These are phyloP conservation scores for Enteromius mattozi DNA, from an alignment of 2,797 vertebrate genomes.

Conservation along the genomic window DNA sequence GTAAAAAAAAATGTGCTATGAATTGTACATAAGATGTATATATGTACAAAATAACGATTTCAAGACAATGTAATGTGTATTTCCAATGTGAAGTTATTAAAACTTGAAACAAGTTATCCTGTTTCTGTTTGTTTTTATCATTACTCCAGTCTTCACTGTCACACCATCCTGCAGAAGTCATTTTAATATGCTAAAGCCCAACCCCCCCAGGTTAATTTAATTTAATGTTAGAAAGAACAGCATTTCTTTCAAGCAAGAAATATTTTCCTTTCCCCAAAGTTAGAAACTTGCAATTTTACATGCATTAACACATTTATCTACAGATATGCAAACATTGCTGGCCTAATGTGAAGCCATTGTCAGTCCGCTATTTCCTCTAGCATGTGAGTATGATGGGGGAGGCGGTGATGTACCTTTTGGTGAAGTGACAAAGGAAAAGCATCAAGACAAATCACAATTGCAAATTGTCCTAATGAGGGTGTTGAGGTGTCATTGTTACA, in stretches of 20 bases:
- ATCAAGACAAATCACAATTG: not conserved
- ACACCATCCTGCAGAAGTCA: no score
- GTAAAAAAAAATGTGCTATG: constrained; percentile 35
- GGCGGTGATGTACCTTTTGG: constrained; percentile 15
- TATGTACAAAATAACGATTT: constrained; percentile 48
- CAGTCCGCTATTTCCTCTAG: not conserved
- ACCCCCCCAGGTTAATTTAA: no score
- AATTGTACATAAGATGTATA: constrained; percentile 58
- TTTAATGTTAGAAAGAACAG: not conserved
- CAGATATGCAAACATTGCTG: not conserved
- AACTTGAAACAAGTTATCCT: not conserved
- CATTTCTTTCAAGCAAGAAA: not conserved
- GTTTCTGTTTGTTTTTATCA: not conserved
- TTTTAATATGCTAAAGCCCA: not conserved
- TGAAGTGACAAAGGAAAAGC: not conserved
- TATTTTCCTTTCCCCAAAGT: not conserved
- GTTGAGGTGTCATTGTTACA: not conserved
- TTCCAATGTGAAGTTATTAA: constrained; percentile 31
- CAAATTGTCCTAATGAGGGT: constrained; percentile 8
- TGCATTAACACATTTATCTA: no score
- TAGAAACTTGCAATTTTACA: not conserved
- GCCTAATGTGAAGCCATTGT: not conserved
- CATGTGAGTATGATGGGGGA: not conserved
- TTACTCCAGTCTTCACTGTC: no score
- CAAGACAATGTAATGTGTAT: constrained; percentile 26